These are phyloP conservation scores for Diabrotica virgifera DNA, from an alignment of 1,140 invertebrate species.

Conservation along the genomic window DNA sequence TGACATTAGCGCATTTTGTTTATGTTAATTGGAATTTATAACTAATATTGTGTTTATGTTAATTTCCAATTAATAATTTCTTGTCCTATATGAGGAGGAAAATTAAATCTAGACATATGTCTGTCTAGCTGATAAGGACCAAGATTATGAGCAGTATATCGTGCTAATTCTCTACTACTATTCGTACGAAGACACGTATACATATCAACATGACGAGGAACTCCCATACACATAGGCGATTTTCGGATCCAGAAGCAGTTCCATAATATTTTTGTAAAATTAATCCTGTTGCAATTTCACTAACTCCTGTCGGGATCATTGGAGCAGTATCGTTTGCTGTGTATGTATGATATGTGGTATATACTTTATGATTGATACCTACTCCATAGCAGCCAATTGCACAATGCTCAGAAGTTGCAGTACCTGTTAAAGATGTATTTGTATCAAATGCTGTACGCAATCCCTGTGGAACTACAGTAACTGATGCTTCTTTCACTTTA, in stretches of 20 bases:
- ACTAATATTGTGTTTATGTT: no score
- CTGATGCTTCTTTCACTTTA: no score
- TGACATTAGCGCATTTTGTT: no score
- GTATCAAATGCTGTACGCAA: slow-evolving; percentile 1
- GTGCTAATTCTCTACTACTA: no score
- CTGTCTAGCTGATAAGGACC: no score
- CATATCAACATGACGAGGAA: background rate
- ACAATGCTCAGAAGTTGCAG: background rate
- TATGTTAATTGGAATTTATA: no score
- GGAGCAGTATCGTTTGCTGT: background rate
- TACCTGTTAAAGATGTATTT: background rate
- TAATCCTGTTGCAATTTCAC: background rate
- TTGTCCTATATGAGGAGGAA: no score
- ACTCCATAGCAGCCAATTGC: slow-evolving; percentile 1
- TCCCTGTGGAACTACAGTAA: no score
- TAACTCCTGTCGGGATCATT: background rate
- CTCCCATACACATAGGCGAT: background rate
- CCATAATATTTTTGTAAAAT: slow-evolving; percentile 4
- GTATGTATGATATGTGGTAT: background rate
- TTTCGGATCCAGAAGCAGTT: background rate
- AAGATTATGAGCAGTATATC: no score
- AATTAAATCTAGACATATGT: no score
- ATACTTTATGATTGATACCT: background rate
- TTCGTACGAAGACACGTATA: no score
- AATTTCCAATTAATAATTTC: no score